Base-by-base conservation (phyloP, 2,888 invertebrate genomes). In the Leptinotarsa tumamoca region DNA sequence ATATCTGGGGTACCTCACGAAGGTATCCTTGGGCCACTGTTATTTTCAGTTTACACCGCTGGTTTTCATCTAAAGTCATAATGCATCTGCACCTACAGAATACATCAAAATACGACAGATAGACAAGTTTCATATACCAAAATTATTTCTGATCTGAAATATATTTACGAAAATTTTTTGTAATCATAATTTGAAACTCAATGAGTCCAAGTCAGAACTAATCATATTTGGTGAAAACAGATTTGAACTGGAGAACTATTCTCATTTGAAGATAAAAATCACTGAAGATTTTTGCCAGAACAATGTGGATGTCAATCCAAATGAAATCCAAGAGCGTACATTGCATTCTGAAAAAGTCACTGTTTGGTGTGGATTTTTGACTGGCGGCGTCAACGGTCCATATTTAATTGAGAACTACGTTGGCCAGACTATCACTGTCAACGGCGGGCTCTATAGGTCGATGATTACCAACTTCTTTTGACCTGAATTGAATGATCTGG, bases 51-150 rank as follows among this genome's bases (percentile, higher is more conserved):
- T 4, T 5, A 33, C 27, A 33, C 5, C 0, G 5, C 27, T 33
- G 5, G 1, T 33, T 33, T 5, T 33, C 27, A 5, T 33, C 5
- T 67, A 67, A n/a, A 23, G 23, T 23, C 23, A 4, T 23, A 4
- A 23, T 23, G 23, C 23, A 23, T 23, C 23, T 27, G 27, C 27
- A 33, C 7, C 4, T 63, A 63, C 18, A 23, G 43, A 66, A 66
- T 71, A 1, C 66, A 71, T 17, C 66, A 71, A 52, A 54, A 7
- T 4, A 63, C 71, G 5, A 51, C 50, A 18, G 61, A 27, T 33
- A 61, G 15, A 51, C 1, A 17, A 52, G 17, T 52, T 52, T 4
- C 14, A 14, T 14, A 17, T 17, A 17, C 17, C 4, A 52, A 17
- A 52, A 17, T 52, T 1, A 14, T 13, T 17, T 52, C 17, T 52